Base-by-base conservation (phyloP, 2,888 invertebrate genomes). In the Steromphala cineraria region DNA sequence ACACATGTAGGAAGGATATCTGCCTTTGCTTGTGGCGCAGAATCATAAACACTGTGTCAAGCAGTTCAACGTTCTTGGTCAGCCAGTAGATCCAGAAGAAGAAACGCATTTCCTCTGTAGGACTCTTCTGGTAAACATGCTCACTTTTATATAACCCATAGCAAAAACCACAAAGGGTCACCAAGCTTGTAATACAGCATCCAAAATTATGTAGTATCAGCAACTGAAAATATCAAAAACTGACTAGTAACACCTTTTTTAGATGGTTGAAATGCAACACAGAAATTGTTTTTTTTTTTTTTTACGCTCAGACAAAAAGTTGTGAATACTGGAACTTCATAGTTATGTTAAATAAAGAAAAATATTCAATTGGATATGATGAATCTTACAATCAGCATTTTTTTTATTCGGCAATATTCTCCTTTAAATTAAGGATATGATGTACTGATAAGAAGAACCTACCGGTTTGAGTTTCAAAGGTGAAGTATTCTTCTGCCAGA, bases 11-110 rank as follows among this genome's bases (percentile, higher is more conserved):
- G 77, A 92, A 88, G 19, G 91, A 88, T 53, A 93, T 91, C 86
- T 93, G 93, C 24, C 92, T 85, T 7, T 82, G 82, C 71, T 86
- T 87, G 82, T 92, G 92, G 4, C 93, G 88, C 31, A 93, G 82
- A 10, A 93, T 87, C 93, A 93, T 93, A 84, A 93, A 93, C 0
- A 92, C 90, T 1, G 93, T 93, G 84, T 93, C 93, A 21, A 91
- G 75, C 31, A 93, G 88, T 82, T 93, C 93, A 19, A 91, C 53
- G 13, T 86, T 85, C 86, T 93, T 93, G 10, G 89, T 90, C 1
- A 90, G 52, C 88, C 89, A 91, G 85, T 93, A 93, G 19, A 91
- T 52, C 78, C 74, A 84, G 84, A 88, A 92, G 75, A 86, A 80
- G 46, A 85, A 86, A 17, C 75, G 56, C 17, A 93, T 85, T 3